A percentile compares a stretch with the other conserved stretches of the same genome.
These are phyloP conservation scores for Platichthys flesus DNA, from an alignment of 2,113 vertebrate genomes.

Conservation along the genomic window DNA sequence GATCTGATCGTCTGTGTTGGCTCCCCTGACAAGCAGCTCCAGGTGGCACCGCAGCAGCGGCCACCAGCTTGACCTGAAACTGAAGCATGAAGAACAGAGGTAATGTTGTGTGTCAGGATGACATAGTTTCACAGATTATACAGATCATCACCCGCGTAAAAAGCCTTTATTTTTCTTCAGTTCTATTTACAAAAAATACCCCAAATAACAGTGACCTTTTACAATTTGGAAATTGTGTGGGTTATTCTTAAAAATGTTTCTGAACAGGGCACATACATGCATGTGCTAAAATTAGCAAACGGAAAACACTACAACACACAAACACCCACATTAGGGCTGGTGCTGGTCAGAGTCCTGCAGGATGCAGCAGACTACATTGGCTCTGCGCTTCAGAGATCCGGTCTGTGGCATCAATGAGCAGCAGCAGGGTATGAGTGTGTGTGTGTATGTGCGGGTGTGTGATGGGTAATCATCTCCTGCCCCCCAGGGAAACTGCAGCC, in stretches of 20 bases:
- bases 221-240: conserved; percentile 18
- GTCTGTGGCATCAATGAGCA: conserved; percentile 87
- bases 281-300: conserved; percentile 12
- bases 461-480: conserved; percentile 86
- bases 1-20: conserved; percentile 87
- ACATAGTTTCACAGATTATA: background rate
- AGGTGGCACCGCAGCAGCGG: conserved; percentile 45
- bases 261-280: background rate
- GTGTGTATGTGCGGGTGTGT: conserved; percentile 70
- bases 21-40: conserved; percentile 74
- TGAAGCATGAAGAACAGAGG: conserved; percentile 51
- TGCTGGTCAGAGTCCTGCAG: conserved; percentile 49
- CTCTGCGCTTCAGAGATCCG: conserved; percentile 80
- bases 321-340: background rate
- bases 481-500: conserved; percentile 83
- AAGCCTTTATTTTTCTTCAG: background rate
- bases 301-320: background rate
- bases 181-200: background rate
- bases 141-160: background rate
- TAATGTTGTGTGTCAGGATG: conserved; percentile 19
- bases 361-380: conserved; percentile 61
- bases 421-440: conserved; percentile 72
- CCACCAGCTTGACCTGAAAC: conserved; percentile 9
- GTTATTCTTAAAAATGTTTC: conserved; percentile 3
- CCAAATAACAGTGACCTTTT: conserved; percentile 4